phyloP scores from a whole-genome alignment of 2,113 vertebrate genomes.

The Pollimyrus isidori region DNA sequence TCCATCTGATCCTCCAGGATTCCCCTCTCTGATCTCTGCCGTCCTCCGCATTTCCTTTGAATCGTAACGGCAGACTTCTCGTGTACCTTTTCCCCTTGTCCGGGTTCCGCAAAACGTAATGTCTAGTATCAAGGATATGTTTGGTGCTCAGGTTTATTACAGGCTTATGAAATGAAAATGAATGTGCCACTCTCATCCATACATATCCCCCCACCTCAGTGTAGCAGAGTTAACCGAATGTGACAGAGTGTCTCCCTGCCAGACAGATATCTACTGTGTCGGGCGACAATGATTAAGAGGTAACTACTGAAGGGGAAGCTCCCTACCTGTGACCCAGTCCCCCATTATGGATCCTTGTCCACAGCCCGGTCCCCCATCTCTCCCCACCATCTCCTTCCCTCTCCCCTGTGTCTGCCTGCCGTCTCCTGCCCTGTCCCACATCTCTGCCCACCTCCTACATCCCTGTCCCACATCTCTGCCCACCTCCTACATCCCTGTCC shows the following conservation, averaged over 20 bases:
- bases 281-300: conserved; percentile 56
- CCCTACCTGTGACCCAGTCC: conserved; percentile 48
- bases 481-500: conserved; percentile 8
- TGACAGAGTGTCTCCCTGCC: conserved; percentile 42
- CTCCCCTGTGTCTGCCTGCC: conserved; percentile 66
- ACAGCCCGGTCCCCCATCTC: conserved; percentile 57
- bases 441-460: conserved; percentile 10
- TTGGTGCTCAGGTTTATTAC: not conserved
- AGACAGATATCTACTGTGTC: conserved; percentile 61
- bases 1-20: not conserved
- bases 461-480: not conserved
- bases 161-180: too few relatives aligned
- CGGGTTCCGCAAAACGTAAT: not conserved
- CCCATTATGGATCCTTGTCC: conserved; percentile 50
- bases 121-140: not conserved
- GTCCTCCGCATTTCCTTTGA: not conserved
- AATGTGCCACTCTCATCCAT: not conserved
- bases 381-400: conserved; percentile 55
- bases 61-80: not conserved
- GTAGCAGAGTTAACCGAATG: conserved; percentile 29
- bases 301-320: conserved; percentile 57
- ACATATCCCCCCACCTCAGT: not conserved
- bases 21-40: not conserved
- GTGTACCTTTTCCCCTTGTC: not conserved
- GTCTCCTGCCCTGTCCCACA: conserved; percentile 46